These are phyloP conservation scores for Nasonia oneida DNA, from an alignment of 2,888 invertebrate species.

Conservation along the genomic window DNA sequence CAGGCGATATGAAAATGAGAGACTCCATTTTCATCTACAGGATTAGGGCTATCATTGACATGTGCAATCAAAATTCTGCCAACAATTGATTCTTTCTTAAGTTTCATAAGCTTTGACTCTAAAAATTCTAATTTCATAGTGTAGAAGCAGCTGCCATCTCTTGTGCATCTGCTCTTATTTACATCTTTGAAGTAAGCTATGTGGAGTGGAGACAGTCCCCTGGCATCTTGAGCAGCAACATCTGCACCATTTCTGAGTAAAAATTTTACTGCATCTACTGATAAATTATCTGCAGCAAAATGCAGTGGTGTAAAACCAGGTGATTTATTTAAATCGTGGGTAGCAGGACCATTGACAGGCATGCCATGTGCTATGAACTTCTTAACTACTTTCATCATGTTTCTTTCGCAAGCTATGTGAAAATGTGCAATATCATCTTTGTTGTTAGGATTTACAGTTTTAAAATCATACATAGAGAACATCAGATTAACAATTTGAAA, in stretches of 20 bases:
- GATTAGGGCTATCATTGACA: neutral
- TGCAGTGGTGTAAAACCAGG: slow-evolving; percentile 30
- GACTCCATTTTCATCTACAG: neutral
- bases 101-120: neutral
- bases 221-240: neutral
- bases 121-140: slow-evolving; percentile 5
- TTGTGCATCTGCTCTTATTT: neutral
- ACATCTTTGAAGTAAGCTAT: slow-evolving; percentile 10
- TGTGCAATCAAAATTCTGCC: neutral
- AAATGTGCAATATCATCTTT: neutral
- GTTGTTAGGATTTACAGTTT: neutral
- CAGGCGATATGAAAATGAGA: slow-evolving; percentile 26
- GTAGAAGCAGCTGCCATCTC: neutral
- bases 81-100: slow-evolving; percentile 11
- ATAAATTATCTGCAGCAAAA: slow-evolving; percentile 24
- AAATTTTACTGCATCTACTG: slow-evolving; percentile 10
- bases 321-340: neutral
- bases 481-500: slow-evolving; percentile 30
- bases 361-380: neutral
- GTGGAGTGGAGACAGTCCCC: slow-evolving; percentile 23
- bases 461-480: slow-evolving; percentile 16
- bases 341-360: neutral
- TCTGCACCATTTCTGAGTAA: slow-evolving; percentile 2
- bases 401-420: slow-evolving; percentile 28
- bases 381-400: neutral